Evolutionary conservation across 92 coral and sea anemone species (phyloP), one percentile per base, ranked within the genome.

Genomic region (Desmophyllum pertusum): DNA sequence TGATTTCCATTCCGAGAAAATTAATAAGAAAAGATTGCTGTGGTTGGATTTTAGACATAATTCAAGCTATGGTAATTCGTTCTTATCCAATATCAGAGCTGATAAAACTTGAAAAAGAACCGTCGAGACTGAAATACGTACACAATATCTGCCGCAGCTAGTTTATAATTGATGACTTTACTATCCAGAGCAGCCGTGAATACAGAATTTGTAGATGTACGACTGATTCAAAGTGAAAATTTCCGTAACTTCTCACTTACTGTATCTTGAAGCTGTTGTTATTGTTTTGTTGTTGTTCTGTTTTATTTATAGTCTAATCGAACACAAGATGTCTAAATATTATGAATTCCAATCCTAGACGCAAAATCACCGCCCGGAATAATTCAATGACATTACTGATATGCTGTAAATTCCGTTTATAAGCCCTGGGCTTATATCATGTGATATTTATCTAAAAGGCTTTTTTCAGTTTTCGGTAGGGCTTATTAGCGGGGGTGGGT

Each of bases 51-150:
- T 67, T 37, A 72, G 48, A 19, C 64, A 38, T 35, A 53, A 75
- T 51, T 51, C 11, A 50, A 11, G 79, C 23, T 29, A 19, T 36
- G 27, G 18, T 75, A 75, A 75, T 75, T 75, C 21, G 33, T 52
- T 75, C 30, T 65, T 11, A 33, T 36, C 18, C 36, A 43, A 67
- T 37, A 18, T 37, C n/a, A 19, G n/a, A 41, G 21, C 36, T 13
- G 76, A 79, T 79, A 42, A 80, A 13, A 29, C 36, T 69, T 14
- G n/a, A 19, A 68, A 68, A 37, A 42, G 37, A 50, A 68, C n/a
- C 72, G 50, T 31, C 40, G 27, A 5, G 38, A 50, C 23, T 77
- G 5, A 36, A 23, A 19, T 37, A 10, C 5, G 62, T 10, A 35
- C 73, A 67, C 10, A 8, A 37, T 50, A 48, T n/a, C 35, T 43